These are phyloP conservation scores for Cylindroiulus punctatus DNA, from an alignment of 2,888 invertebrate genomes.

Conservation along the genomic window DNA sequence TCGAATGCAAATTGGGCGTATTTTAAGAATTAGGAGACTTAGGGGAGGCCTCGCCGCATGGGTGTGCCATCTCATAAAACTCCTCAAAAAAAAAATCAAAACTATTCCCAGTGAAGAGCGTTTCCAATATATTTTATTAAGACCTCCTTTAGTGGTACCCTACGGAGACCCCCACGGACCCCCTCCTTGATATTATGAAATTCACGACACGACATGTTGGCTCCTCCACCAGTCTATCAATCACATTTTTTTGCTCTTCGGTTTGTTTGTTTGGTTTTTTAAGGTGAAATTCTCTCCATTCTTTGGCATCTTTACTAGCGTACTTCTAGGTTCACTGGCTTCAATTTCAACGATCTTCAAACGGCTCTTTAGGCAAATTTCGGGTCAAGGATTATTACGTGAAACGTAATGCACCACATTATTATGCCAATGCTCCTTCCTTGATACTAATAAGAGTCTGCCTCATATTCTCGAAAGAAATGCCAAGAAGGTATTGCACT, in stretches of 20 bases:
- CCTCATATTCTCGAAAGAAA: not conserved
- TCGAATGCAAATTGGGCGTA: not conserved
- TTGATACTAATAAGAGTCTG: not conserved
- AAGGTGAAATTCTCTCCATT: constrained; percentile 20
- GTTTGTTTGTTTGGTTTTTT: not conserved
- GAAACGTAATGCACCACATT: constrained; percentile 14
- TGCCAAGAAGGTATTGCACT: not conserved
- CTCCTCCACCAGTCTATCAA: constrained; percentile 27
- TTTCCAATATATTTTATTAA: constrained; percentile 24
- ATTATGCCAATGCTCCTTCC: constrained; percentile 9
- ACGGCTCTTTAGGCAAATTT: not conserved
- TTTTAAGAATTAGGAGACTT: not conserved
- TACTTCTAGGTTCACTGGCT: constrained; percentile 45
- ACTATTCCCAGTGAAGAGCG: not conserved
- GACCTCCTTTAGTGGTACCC: not conserved
- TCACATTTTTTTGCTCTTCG: constrained; percentile 10
- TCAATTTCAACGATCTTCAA: constrained; percentile 47
- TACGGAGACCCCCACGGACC: not conserved
- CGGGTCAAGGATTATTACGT: not conserved
- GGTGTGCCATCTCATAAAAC: not conserved
- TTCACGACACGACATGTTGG: not conserved
- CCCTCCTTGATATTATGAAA: not conserved
- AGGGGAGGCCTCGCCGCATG: not conserved
- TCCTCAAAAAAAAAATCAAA: not conserved
- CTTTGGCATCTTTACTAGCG: constrained; percentile 29